phyloP scores from a whole-genome alignment of 2,888 invertebrate species.

The Athetis lepigone region DNA sequence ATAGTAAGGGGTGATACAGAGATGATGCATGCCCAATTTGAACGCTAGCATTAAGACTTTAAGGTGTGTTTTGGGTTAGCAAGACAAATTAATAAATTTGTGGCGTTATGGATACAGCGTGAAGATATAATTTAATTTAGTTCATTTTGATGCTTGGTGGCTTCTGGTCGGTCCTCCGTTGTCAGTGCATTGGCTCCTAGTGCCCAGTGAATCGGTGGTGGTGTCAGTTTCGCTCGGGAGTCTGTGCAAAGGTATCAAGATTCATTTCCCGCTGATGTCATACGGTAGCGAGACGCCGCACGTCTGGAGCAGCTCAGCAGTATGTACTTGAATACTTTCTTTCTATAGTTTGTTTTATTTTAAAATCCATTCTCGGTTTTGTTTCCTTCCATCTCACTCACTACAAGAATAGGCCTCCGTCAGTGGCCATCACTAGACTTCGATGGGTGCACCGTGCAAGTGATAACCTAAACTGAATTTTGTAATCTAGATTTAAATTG shows the following conservation, averaged over 20 bases:
- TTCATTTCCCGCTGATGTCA: conserved; percentile 91
- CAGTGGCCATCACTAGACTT: too few species aligned
- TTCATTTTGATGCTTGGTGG: conserved; percentile 69
- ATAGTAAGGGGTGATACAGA: conserved; percentile 71
- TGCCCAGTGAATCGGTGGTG: conserved; percentile 45
- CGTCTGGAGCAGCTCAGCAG: conserved; percentile 89
- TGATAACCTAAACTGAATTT: too few species aligned
- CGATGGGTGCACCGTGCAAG: too few species aligned
- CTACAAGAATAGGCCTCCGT: too few species aligned
- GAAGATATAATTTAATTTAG: conserved; percentile 85
- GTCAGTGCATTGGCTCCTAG: conserved; percentile 11
- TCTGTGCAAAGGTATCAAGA: conserved; percentile 84
- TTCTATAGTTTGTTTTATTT: too few species aligned
- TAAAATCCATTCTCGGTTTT: too few species aligned
- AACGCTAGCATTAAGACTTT: not conserved
- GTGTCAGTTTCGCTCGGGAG: conserved; percentile 69
- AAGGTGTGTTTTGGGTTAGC: conserved; percentile 57
- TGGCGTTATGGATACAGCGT: conserved; percentile 66
- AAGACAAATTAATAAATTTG: conserved; percentile 77
- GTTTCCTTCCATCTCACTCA: too few species aligned
- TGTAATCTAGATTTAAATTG: too few species aligned
- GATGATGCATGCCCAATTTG: conserved; percentile 40
- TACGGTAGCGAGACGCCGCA: conserved; percentile 90
- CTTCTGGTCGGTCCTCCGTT: conserved; percentile 55
- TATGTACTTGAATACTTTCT: conserved; percentile 63